These are phyloP conservation scores for Chaitophorus viminalis DNA, from an alignment of 2,888 invertebrate species.

Conservation along the genomic window DNA sequence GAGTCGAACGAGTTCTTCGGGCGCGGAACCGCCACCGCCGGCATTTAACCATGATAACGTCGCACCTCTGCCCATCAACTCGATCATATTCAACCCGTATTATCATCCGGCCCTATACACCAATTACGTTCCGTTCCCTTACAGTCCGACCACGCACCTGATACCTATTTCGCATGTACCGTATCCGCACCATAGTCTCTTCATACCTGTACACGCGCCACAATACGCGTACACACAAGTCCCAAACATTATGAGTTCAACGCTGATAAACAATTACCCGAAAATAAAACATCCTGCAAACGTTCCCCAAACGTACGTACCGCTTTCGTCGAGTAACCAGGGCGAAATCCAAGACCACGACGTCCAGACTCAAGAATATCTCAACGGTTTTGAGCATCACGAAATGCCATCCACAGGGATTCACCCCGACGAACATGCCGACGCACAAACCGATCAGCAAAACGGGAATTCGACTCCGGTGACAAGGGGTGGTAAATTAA, in stretches of 20 bases:
- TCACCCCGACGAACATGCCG: neutral
- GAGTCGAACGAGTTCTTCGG: neutral
- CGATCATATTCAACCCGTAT: constrained; percentile 20
- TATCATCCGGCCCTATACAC: constrained; percentile 18
- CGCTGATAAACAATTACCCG: neutral
- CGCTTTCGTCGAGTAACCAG: neutral
- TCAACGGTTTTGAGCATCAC: neutral
- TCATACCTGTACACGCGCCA: neutral
- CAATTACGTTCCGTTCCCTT: neutral
- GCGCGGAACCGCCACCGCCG: neutral
- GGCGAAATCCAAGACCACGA: neutral
- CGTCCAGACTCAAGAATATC: neutral
- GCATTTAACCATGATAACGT: neutral
- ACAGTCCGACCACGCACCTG: neutral
- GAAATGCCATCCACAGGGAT: neutral
- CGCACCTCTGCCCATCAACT: neutral
- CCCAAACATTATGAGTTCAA: neutral
- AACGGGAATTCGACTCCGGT: neutral
- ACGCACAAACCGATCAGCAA: neutral
- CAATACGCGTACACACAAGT: neutral
- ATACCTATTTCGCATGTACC: constrained; percentile 2
- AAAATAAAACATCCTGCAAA: neutral
- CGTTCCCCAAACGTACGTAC: neutral
- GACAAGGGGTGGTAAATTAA: neutral
- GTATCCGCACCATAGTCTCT: neutral